Base-by-base conservation (phyloP, 1,140 invertebrate genomes). In the Drosophila paulistorum region DNA sequence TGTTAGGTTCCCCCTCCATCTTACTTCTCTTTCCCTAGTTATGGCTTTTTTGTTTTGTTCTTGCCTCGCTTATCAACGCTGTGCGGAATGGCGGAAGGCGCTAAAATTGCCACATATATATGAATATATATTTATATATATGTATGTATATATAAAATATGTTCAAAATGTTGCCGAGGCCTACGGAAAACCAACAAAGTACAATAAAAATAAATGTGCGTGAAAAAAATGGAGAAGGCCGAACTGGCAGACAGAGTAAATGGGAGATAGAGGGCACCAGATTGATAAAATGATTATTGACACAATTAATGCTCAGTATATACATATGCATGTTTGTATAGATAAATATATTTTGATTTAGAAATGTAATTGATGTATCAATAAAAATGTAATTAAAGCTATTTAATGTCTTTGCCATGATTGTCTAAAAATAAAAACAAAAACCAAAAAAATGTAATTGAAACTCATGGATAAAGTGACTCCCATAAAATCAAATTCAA, bases 101-200 rank as follows among this genome's bases (percentile, higher is more conserved):
- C 74, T 66, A 71, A 68, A 89, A 87, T 80, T 87, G 79, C 79
- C 83, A 68, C 76, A 89, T 74, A 79, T 70, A 77, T 9, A 45
- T 23, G 20, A 23, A 23, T 45, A 20, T 10, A 51, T 23, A 17
- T 48, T 9, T 48, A 20, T 51, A 51, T 20, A 23, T 51, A 7
- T 51, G 20, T 51, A 51, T 51, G 11, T 23, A 23, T 51, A 48
- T 48, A 79, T 13, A 79, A 59, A 59, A 59, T 59, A 59, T 77
- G 74, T 77, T 69, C 9, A 60, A 83, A 83, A 74, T 81, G 68
- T 30, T 30, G 6, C 81, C 58, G 61, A 23, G 37, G 63, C 23
- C 30, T 35, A 60, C 7, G 63, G 39, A 76, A 67, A 30, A 48
- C 33, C 26, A 62, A 57, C 61, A 68, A 73, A 74, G 60, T 59